Evolutionary conservation across 2,888 invertebrate genomes (phyloP), one percentile per base, ranked within the genome.

Genomic region (Cremastinae sp.): DNA sequence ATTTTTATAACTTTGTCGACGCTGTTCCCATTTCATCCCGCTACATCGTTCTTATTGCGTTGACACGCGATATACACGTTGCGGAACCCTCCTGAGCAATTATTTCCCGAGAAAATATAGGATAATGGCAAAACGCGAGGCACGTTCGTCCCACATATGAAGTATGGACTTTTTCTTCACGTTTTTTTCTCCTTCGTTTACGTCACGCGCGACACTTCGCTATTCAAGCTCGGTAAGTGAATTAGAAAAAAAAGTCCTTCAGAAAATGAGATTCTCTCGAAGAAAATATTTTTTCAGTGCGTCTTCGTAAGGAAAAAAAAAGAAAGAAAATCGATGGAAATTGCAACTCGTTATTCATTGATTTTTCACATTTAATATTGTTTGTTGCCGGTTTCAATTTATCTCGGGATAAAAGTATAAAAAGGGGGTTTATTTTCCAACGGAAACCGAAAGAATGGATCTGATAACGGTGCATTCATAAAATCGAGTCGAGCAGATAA

Each of bases 21-120:
- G 22, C 38, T 56, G 53, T 47, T 14, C 16, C 43, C 45, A 43
- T 51, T 34, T 16, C 49, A 38, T 4, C 47, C 47, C 28, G 28
- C 2, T 28, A 5, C 2, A 45, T 43, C 49, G 14, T 28, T 61
- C 28, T 64, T 28, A 18, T 10, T 36, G 34, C 36, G 20, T 64
- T 38, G 12, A 65, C 45, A 70, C 68, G 77, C 80, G 80, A 77
- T 78, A n/a, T n/a, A 74, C 61, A 78, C 71, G 68, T 71, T 75
- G 68, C 66, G 78, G 73, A 78, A 72, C 70, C 74, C 71, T 61
- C 69, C 69, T 78, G 70, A 38, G 69, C 69, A 65, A 74, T 76
- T 70, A 74, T 74, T 70, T 41, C 54, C 14, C 41, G 58, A 65
- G 64, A 65, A 47, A 41, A 28, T 34, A 20, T 54, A 28, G 36